phyloP scores from a whole-genome alignment of 2,113 vertebrate species.

The Pachyramphus minor region DNA sequence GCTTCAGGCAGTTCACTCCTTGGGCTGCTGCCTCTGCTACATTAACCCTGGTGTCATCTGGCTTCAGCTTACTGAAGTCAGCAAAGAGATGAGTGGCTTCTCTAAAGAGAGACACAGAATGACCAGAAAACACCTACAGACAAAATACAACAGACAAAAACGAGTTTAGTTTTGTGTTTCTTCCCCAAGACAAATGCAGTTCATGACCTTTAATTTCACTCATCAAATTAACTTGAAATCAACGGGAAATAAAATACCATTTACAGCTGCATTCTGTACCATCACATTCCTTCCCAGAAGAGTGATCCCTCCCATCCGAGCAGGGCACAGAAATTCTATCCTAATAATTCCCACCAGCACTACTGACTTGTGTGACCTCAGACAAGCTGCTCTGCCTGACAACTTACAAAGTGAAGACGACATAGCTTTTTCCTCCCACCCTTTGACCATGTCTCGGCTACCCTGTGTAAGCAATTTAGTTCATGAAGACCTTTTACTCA shows the following conservation, averaged over 20 bases:
- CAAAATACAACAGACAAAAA: background rate
- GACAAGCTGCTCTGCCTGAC: background rate
- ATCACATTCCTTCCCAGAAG: background rate
- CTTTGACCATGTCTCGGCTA: background rate
- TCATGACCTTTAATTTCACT: background rate
- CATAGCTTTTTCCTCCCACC: background rate
- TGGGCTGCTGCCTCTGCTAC: conserved; percentile 80
- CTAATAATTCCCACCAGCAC: background rate
- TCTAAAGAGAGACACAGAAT: conserved; percentile 78
- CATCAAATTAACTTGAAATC: background rate
- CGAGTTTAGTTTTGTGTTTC: background rate
- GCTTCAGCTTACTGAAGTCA: conserved; percentile 87
- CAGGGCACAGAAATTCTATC: background rate
- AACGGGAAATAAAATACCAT: background rate
- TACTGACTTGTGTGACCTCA: background rate
- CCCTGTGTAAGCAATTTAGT: background rate
- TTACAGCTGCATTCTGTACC: background rate
- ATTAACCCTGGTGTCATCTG: conserved; percentile 78
- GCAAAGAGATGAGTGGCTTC: conserved; percentile 91
- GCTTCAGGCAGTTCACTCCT: conserved; percentile 86
- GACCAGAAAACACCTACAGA: conserved; percentile 83
- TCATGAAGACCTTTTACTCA: background rate
- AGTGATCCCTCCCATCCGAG: background rate
- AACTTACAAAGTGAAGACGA: background rate
- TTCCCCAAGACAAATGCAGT: background rate